These are phyloP conservation scores for Chondrosia reniformis DNA, from an alignment of 37 sponge, comb jelly and placozoan genomes.

Conservation along the genomic window DNA sequence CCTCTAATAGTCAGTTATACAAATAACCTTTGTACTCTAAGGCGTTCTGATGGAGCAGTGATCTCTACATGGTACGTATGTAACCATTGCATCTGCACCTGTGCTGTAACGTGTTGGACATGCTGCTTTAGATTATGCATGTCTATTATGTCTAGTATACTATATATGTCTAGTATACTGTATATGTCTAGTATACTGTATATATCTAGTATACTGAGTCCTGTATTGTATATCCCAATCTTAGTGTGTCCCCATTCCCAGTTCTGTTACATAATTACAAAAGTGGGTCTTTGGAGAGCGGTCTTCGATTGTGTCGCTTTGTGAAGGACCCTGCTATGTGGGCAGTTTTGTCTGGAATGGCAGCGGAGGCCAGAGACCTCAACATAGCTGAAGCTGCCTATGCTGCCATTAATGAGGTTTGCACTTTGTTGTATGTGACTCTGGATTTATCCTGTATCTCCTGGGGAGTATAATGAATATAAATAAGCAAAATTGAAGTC, in stretches of 20 bases:
- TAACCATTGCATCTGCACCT: too few species aligned
- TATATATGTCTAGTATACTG: neutral
- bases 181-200: neutral
- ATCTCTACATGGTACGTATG: constrained; percentile 65
- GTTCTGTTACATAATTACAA: constrained; percentile 74
- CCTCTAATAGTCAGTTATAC: constrained; percentile 75
- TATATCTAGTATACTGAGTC: neutral
- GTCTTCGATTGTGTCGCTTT: constrained; percentile 80
- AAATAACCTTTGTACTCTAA: constrained; percentile 72
- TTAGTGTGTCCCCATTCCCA: constrained; percentile 87
- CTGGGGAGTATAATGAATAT: too few species aligned
- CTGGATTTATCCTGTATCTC: neutral
- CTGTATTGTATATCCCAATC: neutral
- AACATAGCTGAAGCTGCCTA: constrained; percentile 86
- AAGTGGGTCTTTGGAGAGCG: constrained; percentile 33
- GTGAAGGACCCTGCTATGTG: constrained; percentile 91
- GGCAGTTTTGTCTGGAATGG: constrained; percentile 95
- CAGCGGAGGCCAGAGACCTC: constrained; percentile 68
- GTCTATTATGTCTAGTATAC: too few species aligned
- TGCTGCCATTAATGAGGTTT: constrained; percentile 90
- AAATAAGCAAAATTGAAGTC: too few species aligned
- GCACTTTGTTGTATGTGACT: neutral
- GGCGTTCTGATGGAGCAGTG: constrained; percentile 88
- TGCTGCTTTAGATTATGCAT: too few species aligned
- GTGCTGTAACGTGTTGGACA: too few species aligned